phyloP scores from a whole-genome alignment of 2,888 invertebrate species.

The Cheilosia variabilis region DNA sequence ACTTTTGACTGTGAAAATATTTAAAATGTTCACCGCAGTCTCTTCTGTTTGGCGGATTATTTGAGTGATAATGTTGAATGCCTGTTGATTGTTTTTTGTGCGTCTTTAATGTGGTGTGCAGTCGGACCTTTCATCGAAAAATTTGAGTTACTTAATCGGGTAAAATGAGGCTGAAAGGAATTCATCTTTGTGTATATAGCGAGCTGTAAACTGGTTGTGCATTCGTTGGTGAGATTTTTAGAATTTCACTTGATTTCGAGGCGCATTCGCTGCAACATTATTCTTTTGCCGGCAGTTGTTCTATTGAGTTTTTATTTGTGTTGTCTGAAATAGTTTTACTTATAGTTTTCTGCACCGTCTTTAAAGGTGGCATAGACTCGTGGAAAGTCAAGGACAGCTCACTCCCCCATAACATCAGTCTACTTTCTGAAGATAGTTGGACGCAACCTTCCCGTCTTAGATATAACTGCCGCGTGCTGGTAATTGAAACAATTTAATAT shows the following conservation, averaged over 20 bases:
- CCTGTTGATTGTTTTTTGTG: neutral
- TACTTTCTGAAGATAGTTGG: too few species aligned
- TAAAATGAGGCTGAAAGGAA: slow-evolving; percentile 5
- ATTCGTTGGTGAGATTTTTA: neutral
- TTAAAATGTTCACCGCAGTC: slow-evolving; percentile 38
- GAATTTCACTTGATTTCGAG: neutral
- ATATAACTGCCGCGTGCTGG: too few species aligned
- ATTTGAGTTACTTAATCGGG: slow-evolving; percentile 39
- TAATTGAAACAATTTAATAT: too few species aligned
- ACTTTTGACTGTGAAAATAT: slow-evolving; percentile 68
- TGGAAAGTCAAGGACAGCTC: too few species aligned
- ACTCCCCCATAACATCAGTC: too few species aligned
- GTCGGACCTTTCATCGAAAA: slow-evolving; percentile 33
- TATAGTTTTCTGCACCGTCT: too few species aligned
- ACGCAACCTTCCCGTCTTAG: too few species aligned
- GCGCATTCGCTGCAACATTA: neutral
- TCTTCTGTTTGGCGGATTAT: neutral
- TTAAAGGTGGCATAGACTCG: too few species aligned
- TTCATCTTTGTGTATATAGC: neutral
- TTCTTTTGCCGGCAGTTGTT: neutral
- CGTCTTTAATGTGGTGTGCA: slow-evolving; percentile 4
- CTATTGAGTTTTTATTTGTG: neutral
- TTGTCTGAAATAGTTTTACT: too few species aligned
- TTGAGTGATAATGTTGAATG: slow-evolving; percentile 44
- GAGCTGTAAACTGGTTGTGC: neutral